Evolutionary conservation across 2,888 invertebrate species (phyloP).

Genomic region (Mesorhabditis sp.): DNA sequence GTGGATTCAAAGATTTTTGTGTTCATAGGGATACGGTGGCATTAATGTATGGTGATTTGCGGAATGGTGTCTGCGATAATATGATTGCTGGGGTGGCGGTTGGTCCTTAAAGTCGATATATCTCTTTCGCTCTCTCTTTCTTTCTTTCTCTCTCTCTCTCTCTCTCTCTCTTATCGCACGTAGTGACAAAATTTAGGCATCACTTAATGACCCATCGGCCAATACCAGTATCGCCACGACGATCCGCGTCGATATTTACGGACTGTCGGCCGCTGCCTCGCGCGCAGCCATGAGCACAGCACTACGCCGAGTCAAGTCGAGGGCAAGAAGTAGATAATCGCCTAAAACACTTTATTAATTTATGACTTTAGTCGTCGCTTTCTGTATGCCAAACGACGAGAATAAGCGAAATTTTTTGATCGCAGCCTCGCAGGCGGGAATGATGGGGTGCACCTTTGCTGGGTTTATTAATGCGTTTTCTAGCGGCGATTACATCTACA

Average conservation of each 20-base stretch:
- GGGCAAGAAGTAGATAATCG: background rate
- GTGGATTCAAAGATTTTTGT: background rate
- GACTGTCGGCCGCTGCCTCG: background rate
- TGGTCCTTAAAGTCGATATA: background rate
- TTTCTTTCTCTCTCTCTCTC: too few relatives aligned
- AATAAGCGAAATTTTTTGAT: background rate
- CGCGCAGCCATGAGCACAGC: background rate
- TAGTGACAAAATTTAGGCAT: too few relatives aligned
- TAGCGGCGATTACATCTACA: background rate
- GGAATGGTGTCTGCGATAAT: background rate
- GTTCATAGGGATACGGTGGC: background rate
- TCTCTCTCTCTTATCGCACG: too few relatives aligned
- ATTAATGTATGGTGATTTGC: background rate
- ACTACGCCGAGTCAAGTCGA: background rate
- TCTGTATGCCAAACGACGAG: conserved; percentile 1
- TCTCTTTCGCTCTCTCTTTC: too few relatives aligned
- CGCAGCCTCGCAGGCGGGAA: background rate
- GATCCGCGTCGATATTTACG: background rate
- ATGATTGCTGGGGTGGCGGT: background rate
- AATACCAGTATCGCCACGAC: too few relatives aligned
- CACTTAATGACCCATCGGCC: too few relatives aligned
- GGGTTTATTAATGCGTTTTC: background rate
- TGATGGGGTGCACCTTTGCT: background rate
- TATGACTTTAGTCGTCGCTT: background rate
- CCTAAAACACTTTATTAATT: background rate